Evolutionary conservation across 2,888 invertebrate species (phyloP).

Genomic region (Dasypogon diadema): DNA sequence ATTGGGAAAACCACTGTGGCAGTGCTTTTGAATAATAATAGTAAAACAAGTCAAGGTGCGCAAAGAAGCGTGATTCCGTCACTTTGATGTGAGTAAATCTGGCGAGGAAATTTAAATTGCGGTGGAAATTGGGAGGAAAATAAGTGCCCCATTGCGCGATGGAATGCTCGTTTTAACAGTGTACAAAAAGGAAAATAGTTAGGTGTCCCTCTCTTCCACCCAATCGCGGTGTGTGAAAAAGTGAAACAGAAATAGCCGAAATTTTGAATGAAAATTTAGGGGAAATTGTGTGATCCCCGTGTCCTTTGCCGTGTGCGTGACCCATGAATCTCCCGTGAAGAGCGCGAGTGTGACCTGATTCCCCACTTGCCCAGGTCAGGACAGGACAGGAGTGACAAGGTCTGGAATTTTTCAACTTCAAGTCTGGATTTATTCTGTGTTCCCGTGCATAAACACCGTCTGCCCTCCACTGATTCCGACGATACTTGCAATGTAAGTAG

Average conservation of each 20-base stretch:
- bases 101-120: not conserved
- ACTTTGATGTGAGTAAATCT: not conserved
- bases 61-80: not conserved
- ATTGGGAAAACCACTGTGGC: slow-evolving; percentile 22
- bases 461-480: slow-evolving; percentile 56
- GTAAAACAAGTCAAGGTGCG: not conserved
- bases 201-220: not conserved
- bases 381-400: slow-evolving; percentile 31
- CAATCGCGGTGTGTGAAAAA: not conserved
- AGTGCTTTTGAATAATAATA: not conserved
- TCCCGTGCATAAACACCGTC: slow-evolving; percentile 57
- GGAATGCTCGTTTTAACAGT: slow-evolving; percentile 10
- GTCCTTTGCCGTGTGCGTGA: slow-evolving; percentile 6
- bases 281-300: slow-evolving; percentile 2
- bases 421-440: slow-evolving; percentile 58
- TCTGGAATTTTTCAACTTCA: not conserved
- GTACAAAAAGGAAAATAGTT: not conserved
- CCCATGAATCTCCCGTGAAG: not conserved
- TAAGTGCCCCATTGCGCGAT: not conserved
- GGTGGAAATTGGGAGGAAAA: not conserved
- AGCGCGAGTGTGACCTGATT: slow-evolving; percentile 23
- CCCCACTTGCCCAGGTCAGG: no score
- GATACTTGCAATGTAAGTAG: slow-evolving; percentile 58
- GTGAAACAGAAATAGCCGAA: slow-evolving; percentile 40
- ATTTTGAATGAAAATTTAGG: slow-evolving; percentile 45